A percentile compares a stretch with the other conserved stretches of the same genome.
Evolutionary conservation across 2,113 vertebrate genomes (phyloP).

Genomic region (Aegotheles bennettii): DNA sequence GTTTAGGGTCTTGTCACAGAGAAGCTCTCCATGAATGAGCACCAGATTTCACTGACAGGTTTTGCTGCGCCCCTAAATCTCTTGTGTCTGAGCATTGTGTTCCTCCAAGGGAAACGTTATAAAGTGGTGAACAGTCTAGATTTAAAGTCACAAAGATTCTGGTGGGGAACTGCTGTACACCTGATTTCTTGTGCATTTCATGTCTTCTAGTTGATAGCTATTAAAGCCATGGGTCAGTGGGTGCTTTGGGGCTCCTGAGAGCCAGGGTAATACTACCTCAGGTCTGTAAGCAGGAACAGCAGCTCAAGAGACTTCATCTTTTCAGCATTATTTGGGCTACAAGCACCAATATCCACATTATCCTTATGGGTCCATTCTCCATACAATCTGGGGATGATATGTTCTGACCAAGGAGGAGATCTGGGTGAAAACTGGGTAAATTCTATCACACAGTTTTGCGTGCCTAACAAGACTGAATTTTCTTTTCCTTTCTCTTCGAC

Average conservation of each 20-base stretch:
- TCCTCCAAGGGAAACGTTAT: background rate
- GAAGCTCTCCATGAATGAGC: background rate
- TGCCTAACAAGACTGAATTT: background rate
- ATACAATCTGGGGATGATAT: background rate
- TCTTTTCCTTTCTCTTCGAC: background rate
- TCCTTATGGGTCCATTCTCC: background rate
- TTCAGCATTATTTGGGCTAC: background rate
- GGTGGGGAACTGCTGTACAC: background rate
- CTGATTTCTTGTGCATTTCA: background rate
- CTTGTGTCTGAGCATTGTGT: accelerated
- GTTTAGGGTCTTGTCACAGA: background rate
- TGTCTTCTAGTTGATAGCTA: background rate
- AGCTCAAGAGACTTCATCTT: background rate
- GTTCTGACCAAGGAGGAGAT: background rate
- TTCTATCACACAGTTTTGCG: accelerated
- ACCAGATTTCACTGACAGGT: background rate
- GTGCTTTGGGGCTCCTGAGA: background rate
- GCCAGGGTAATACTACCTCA: too few relatives aligned
- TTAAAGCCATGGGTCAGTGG: background rate
- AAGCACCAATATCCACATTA: accelerated
- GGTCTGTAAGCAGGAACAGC: background rate
- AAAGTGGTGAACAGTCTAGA: background rate
- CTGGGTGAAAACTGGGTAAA: background rate
- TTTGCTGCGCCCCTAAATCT: background rate
- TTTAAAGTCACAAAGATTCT: background rate